These are phyloP conservation scores for Linnaemya tessellans DNA, from an alignment of 2,888 invertebrate species.

Conservation along the genomic window DNA sequence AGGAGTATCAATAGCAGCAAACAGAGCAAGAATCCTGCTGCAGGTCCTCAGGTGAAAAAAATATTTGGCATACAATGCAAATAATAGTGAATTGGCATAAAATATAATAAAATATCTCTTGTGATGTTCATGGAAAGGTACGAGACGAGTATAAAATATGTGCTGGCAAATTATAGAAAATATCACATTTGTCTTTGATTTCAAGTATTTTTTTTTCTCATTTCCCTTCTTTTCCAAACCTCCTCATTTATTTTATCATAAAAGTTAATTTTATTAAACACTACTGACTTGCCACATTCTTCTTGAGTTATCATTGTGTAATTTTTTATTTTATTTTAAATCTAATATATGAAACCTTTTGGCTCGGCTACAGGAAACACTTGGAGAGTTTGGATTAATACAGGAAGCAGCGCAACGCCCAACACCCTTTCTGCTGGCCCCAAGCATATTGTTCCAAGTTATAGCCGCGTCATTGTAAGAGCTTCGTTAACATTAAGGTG, in stretches of 20 bases:
- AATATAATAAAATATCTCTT: constrained; percentile 63
- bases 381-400: not conserved
- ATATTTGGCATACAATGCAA: constrained; percentile 67
- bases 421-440: not conserved
- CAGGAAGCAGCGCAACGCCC: not conserved
- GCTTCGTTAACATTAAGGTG: not conserved
- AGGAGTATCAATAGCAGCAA: constrained; percentile 56
- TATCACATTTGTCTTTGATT: constrained; percentile 60
- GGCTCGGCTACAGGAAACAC: not conserved
- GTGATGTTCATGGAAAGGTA: constrained; percentile 5
- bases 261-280: constrained; percentile 25
- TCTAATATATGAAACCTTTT: not conserved
- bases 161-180: constrained; percentile 58
- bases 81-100: constrained; percentile 67
- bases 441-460: constrained; percentile 38
- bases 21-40: constrained; percentile 41
- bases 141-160: not conserved
- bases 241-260: not conserved
- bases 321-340: not conserved
- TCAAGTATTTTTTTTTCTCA: not conserved
- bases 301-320: not conserved
- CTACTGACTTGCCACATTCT: constrained; percentile 3
- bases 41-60: constrained; percentile 63
- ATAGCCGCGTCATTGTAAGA: not conserved
- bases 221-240: not conserved